Conservation (phyloP, 2,888 invertebrate genomes). For the Drosophila helvetica region DNA sequence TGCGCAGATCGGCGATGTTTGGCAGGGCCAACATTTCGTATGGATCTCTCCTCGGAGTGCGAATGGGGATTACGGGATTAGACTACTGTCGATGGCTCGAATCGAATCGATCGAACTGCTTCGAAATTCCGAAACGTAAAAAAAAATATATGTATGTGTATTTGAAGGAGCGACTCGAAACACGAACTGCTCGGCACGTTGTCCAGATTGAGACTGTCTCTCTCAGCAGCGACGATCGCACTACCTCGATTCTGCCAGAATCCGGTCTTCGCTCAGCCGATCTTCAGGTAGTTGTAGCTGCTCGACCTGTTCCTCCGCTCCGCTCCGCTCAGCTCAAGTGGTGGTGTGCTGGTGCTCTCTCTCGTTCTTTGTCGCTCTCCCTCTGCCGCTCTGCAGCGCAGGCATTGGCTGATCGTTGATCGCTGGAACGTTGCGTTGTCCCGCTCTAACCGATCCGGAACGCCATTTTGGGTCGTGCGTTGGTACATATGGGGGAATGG, state of each 20-base stretch:
- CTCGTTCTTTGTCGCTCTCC: conserved; percentile 23
- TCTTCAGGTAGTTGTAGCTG: conserved; percentile 72
- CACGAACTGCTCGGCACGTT: conserved; percentile 59
- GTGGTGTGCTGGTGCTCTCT: conserved; percentile 14
- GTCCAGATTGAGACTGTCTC: conserved; percentile 64
- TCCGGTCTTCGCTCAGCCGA: conserved; percentile 54
- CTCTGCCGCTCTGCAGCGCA: conserved; percentile 28
- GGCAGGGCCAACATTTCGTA: conserved; percentile 61
- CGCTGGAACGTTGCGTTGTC: conserved; percentile 42
- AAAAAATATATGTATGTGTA: background rate
- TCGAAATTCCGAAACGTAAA: conserved; percentile 1
- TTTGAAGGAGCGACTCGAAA: conserved; percentile 3
- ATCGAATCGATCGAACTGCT: background rate
- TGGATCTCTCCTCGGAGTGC: background rate
- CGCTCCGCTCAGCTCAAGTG: conserved; percentile 36
- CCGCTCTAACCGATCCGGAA: conserved; percentile 41
- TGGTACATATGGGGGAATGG: conserved; percentile 7
- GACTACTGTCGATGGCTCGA: background rate
- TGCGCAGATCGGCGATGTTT: conserved; percentile 80
- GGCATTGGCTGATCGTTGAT: conserved; percentile 51
- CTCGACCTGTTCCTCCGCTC: conserved; percentile 55
- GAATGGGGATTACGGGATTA: background rate
- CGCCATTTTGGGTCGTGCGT: conserved; percentile 64
- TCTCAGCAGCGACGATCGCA: conserved; percentile 33
- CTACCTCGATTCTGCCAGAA: conserved; percentile 63